Base-by-base conservation (phyloP, 2,888 invertebrate species). In the Pammene aurita region DNA sequence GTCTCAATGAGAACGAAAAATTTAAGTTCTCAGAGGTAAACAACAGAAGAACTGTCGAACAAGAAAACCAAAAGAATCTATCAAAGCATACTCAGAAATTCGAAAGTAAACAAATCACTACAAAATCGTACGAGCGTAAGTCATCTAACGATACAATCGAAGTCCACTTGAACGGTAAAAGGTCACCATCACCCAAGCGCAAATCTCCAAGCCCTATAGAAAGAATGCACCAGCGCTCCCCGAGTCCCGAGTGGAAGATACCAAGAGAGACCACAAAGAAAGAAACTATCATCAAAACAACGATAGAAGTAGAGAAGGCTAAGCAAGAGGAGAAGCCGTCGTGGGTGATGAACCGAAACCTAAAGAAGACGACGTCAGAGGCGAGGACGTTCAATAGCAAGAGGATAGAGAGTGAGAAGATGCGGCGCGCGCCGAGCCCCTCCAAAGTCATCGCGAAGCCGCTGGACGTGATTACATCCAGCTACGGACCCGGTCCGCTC, bases 401-500 rank as follows among this genome's bases (percentile, higher is more conserved):
- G 72, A 89, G 88, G 76, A 76, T 85, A n/a, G 92, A 92, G 52
- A 76, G 75, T 1, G 90, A 89, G 56, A 93, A 91, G 73, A 83
- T 86, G 0, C 90, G 88, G 68, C 81, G 91, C 26, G 84, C 88
- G 10, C 75, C 84, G 18, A 90, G 88, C 79, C 87, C 87, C n/a
- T 84, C 90, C 34, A 86, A 92, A 77, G 80, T 83, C 71, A 82
- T 89, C 66, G 76, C 89, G 67, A 84, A 93, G 78, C 92, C 94
- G 0, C 93, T 93, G 0, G 95, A 96, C 81, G 94, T 94, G 38
- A 95, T 97, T 70, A 96, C 95, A 4, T 96, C 96, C 1, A 96
- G 96, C 82, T 97, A 97, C 84, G 96, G 96, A 1, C 95, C 96
- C 1, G 97, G 97, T 0, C 97, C 97, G 35, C 95, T 96, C 2